These are phyloP conservation scores for Oplegnathus fasciatus DNA, from an alignment of 2,113 vertebrate genomes.

Conservation along the genomic window DNA sequence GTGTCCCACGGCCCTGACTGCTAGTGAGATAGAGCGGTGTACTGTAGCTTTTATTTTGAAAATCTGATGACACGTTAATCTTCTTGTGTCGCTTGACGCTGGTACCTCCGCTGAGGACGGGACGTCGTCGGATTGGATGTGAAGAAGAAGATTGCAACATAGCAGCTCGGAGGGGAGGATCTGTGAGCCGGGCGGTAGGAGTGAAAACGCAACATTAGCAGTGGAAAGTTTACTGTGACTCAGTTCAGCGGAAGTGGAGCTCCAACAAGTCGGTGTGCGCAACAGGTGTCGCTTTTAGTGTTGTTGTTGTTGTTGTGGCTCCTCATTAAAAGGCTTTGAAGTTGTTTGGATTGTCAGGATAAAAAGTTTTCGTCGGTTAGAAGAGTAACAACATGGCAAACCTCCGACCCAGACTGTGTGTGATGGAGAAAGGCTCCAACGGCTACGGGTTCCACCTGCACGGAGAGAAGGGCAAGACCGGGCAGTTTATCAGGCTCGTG, in stretches of 20 bases:
- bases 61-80: not conserved
- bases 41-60: constrained; percentile 48
- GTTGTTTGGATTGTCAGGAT: not conserved
- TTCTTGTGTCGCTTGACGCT: not conserved
- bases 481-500: constrained; percentile 94
- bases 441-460: constrained; percentile 95
- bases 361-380: constrained; percentile 6
- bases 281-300: constrained; percentile 52
- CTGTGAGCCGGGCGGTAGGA: not conserved
- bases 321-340: not conserved
- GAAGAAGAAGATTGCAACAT: constrained; percentile 33
- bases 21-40: not conserved
- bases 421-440: constrained; percentile 86
- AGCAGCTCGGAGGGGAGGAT: constrained; percentile 42
- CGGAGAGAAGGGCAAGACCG: constrained; percentile 89
- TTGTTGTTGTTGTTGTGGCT: not conserved
- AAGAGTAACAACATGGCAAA: constrained; percentile 64
- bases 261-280: not conserved
- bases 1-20: not conserved
- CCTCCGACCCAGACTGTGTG: constrained; percentile 88
- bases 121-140: constrained; percentile 19
- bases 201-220: constrained; percentile 26
- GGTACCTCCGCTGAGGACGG: not conserved
- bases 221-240: constrained; percentile 33
- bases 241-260: constrained; percentile 55